Base-by-base conservation (phyloP, 2,888 invertebrate genomes). In the Diaphora mendica region DNA sequence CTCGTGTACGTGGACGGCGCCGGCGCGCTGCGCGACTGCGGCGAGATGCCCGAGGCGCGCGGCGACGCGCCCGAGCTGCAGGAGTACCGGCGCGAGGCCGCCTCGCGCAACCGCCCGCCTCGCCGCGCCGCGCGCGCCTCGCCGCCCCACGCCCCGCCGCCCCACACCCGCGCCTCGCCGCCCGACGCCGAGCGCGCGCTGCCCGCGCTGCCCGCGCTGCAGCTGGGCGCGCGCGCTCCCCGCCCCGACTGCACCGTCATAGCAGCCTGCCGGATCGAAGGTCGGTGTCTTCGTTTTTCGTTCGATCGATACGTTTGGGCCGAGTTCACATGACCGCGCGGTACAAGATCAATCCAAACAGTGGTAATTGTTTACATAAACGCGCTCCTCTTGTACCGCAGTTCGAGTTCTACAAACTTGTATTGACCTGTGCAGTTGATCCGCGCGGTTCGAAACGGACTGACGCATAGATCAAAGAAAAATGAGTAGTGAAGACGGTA, bases 1-100 rank as follows among this genome's bases (percentile, higher is more conserved):
- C 96, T 98, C 92, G 93, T 98, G 87, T 98, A 97, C 92, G 96
- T 98, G 86, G 97, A 97, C 82, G 95, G 96, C 77, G 97, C 97
- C 89, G 98, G 98, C 89, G 97, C 97, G 59, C 95, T 98, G 82
- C 97, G 97, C 85, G 98, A 98, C 94, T 98, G 98, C 93, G 96
- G 97, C 77, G 97, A 97, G 88, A 95, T 98, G 87, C 97, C 97
- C 13, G 92, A 94, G 33, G 95, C 96, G 33, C 86, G 89, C 75
- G 97, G 97, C 77, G 97, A 98, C 90, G 97, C 97, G 42, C 97
- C 98, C 87, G 96, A 98, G 79, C 97, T 98, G 59, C 97, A 97
- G 89, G 97, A 98, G 92, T 98, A 98, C 93, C 97, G 97, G 87
- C 95, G 96, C 82, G 91, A 96, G 86, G 94, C 95, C 65, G 85